A percentile compares a stretch with the other conserved stretches of the same genome.
Evolutionary conservation across 2,113 vertebrate genomes (phyloP).

Genomic region (Promerops cafer): DNA sequence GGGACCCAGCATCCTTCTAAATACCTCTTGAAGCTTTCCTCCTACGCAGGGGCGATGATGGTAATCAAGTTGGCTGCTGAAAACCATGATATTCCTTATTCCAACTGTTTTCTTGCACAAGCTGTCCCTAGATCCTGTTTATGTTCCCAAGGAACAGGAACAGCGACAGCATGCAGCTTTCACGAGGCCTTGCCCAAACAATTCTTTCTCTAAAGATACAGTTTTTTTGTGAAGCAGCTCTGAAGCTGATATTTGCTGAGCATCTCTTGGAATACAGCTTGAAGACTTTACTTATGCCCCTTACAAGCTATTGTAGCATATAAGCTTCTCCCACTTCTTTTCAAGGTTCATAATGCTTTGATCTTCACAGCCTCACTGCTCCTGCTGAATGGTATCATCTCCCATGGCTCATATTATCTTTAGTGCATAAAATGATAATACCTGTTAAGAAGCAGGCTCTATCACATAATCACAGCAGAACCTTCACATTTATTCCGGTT

Average conservation of each 20-base stretch:
- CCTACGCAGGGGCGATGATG: slow-evolving; percentile 10
- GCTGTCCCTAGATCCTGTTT: slow-evolving; percentile 69
- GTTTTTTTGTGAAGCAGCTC: slow-evolving; percentile 18
- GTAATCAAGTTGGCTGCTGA: slow-evolving; percentile 57
- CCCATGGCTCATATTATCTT: slow-evolving; percentile 66
- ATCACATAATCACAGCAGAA: slow-evolving; percentile 58
- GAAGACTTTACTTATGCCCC: slow-evolving; percentile 19
- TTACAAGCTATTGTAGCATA: background rate
- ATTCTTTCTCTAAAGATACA: slow-evolving; percentile 44
- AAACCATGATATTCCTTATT: slow-evolving; percentile 60
- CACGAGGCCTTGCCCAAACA: slow-evolving; percentile 46
- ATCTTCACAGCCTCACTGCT: slow-evolving; percentile 31
- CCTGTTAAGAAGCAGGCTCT: slow-evolving; percentile 57
- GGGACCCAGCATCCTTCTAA: slow-evolving; percentile 18
- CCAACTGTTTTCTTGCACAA: slow-evolving; percentile 69
- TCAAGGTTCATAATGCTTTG: slow-evolving; percentile 43
- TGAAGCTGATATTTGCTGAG: slow-evolving; percentile 1
- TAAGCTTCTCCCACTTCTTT: slow-evolving; percentile 30
- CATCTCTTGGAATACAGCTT: slow-evolving; percentile 29
- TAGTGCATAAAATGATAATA: slow-evolving; percentile 65
- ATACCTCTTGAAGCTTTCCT: slow-evolving; percentile 59
- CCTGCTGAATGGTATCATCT: slow-evolving; percentile 58
- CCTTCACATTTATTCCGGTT: slow-evolving; percentile 50
- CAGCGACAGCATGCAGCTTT: slow-evolving; percentile 66
- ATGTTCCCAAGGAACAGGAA: slow-evolving; percentile 68